Percentiles rank a stretch among this genome's conserved stretches.
Conservation (phyloP, 2,888 invertebrate genomes). For the Heteropelma amictum region DNA sequence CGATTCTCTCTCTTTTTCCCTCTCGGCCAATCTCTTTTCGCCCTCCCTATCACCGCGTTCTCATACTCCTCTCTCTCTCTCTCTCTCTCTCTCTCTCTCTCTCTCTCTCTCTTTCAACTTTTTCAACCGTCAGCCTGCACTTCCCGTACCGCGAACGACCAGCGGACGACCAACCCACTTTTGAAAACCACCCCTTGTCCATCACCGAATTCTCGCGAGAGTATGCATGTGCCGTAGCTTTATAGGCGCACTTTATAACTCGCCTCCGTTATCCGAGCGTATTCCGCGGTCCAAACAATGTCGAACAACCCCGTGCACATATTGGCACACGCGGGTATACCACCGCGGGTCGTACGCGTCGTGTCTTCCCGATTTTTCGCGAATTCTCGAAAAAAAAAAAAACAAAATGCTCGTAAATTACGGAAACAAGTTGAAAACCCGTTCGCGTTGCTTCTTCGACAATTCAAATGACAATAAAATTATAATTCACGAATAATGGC, state of each 20-base stretch:
- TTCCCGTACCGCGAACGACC: conserved; percentile 21
- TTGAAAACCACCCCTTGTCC: conserved; percentile 16
- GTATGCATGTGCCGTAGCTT: conserved; percentile 14
- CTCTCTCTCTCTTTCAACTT: background rate
- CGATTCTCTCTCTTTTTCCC: conserved; percentile 42
- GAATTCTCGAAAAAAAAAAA: too few relatives aligned
- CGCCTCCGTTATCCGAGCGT: conserved; percentile 23
- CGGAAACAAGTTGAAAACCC: too few relatives aligned
- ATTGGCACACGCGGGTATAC: conserved; percentile 71
- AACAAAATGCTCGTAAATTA: too few relatives aligned
- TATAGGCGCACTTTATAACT: conserved; percentile 23
- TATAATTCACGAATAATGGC: too few relatives aligned
- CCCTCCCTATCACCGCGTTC: too few relatives aligned
- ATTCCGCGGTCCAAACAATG: conserved; percentile 73
- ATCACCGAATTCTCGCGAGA: conserved; percentile 12
- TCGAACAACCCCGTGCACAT: conserved; percentile 76
- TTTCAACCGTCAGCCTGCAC: conserved; percentile 6
- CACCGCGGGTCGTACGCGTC: conserved; percentile 60
- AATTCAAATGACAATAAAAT: too few relatives aligned
- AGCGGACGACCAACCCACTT: conserved; percentile 39
- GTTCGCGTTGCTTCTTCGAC: too few relatives aligned
- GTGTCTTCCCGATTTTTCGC: too few relatives aligned
- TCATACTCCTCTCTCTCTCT: background rate
- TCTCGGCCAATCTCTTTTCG: conserved; percentile 20
- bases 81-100: background rate